A percentile compares a stretch with the other conserved stretches of the same genome.
Evolutionary conservation across 2,113 vertebrate species (phyloP).

Genomic region (Ictalurus furcatus): DNA sequence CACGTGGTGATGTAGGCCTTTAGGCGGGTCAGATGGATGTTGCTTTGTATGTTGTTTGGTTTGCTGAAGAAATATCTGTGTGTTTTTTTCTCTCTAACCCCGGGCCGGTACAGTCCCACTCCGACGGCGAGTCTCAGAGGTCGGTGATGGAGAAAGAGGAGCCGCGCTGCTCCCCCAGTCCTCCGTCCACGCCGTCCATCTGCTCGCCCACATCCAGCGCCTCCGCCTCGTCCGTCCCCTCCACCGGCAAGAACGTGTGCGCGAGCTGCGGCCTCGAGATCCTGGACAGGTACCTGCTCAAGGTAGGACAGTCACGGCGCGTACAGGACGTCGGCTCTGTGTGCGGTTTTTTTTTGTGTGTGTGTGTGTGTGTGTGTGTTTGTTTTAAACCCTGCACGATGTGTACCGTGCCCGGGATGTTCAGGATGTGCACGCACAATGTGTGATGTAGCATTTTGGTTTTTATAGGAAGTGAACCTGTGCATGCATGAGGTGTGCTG

Average conservation of each 20-base stretch:
- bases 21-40: neutral
- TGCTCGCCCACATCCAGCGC: constrained; percentile 83
- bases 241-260: constrained; percentile 91
- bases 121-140: constrained; percentile 85
- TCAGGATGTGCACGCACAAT: neutral
- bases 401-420: neutral
- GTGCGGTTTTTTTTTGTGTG: neutral
- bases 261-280: constrained; percentile 96
- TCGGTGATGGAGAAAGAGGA: constrained; percentile 91
- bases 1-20: neutral
- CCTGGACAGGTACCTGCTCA: constrained; percentile 93
- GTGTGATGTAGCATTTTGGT: neutral
- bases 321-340: neutral
- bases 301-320: constrained; percentile 73
- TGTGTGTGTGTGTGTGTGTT: no score
- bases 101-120: constrained; percentile 79
- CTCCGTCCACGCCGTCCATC: constrained; percentile 90
- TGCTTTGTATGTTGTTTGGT: neutral
- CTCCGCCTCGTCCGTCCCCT: constrained; percentile 83
- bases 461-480: neutral
- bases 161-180: constrained; percentile 86
- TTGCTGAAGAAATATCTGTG: neutral
- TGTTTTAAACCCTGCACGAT: neutral
- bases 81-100: no score
- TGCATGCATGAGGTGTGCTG: neutral